Conservation (phyloP, 2,797 vertebrate species). For the Ambastaia sidthimunki region DNA sequence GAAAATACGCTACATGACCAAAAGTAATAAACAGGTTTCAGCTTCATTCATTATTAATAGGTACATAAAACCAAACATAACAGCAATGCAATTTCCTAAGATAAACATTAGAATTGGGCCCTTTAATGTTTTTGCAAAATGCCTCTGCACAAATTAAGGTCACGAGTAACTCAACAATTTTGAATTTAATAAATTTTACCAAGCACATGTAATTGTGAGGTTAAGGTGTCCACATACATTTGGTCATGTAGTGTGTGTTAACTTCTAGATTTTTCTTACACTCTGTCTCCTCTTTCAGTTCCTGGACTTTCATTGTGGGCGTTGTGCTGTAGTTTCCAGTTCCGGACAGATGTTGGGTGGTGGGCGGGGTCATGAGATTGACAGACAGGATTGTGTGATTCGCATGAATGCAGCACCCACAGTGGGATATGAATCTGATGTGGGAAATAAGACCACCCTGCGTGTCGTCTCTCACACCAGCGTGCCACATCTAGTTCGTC, state of each 20-base stretch:
- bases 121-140: too few relatives aligned
- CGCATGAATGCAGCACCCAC: slow-evolving; percentile 96
- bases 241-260: background rate
- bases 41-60: background rate
- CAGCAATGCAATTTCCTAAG: too few relatives aligned
- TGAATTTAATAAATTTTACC: too few relatives aligned
- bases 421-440: slow-evolving; percentile 82
- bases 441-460: slow-evolving; percentile 83
- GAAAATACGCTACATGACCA: background rate
- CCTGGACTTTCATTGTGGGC: slow-evolving; percentile 75
- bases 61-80: too few relatives aligned
- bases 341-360: slow-evolving; percentile 92
- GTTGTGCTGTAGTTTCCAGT: slow-evolving; percentile 91
- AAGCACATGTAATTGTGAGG: background rate
- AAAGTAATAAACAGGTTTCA: background rate
- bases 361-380: slow-evolving; percentile 79
- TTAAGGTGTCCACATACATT: background rate
- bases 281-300: slow-evolving; percentile 59
- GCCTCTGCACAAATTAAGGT: too few relatives aligned
- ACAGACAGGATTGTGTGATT: slow-evolving; percentile 82
- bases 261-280: background rate
- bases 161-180: too few relatives aligned
- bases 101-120: too few relatives aligned
- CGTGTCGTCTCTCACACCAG: slow-evolving; percentile 93
- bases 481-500: slow-evolving; percentile 83